phyloP scores from a whole-genome alignment of 2,113 vertebrate species.

The Cynopterus brachyotis region DNA sequence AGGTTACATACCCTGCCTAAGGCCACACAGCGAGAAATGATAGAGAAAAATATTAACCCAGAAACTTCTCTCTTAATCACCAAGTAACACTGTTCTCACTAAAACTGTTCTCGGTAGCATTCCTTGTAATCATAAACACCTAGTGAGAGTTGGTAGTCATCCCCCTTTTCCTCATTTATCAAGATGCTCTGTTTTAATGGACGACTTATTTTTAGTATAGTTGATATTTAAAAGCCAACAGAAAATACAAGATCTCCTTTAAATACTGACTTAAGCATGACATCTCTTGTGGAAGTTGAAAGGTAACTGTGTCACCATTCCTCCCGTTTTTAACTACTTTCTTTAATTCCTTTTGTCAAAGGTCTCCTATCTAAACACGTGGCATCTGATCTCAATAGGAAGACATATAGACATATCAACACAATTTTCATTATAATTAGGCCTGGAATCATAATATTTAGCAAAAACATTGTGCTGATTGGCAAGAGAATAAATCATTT shows the following conservation, averaged over 20 bases:
- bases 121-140: neutral
- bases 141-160: neutral
- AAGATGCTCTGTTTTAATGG: neutral
- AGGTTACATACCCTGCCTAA: neutral
- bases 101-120: neutral
- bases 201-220: neutral
- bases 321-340: neutral
- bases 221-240: neutral
- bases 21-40: neutral
- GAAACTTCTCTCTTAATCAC: neutral
- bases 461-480: neutral
- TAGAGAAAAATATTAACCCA: neutral
- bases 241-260: neutral
- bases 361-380: neutral
- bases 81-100: neutral
- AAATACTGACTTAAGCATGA: neutral
- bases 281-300: neutral
- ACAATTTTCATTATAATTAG: neutral
- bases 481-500: slow-evolving; percentile 12
- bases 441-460: neutral
- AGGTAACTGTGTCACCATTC: neutral
- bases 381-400: neutral
- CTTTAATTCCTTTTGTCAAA: neutral
- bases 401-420: neutral
- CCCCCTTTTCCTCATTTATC: neutral